Conservation (phyloP, 1,140 invertebrate genomes). For the Gerris buenoi region DNA sequence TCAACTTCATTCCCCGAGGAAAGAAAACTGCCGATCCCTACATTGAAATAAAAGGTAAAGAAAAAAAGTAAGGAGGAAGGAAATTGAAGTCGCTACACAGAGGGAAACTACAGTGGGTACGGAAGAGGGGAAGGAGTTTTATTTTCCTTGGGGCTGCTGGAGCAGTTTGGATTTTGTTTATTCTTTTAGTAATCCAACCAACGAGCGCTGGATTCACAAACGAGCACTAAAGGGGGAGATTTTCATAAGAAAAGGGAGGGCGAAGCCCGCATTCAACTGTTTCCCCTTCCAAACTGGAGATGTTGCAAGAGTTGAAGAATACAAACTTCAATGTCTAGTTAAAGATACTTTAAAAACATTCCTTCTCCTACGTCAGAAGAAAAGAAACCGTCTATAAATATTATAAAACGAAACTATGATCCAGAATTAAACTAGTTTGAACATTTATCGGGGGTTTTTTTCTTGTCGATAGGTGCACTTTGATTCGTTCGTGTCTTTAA, state of each 20-base stretch:
- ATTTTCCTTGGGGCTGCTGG: no score
- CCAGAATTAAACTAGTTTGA: no score
- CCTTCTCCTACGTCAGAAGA: background rate
- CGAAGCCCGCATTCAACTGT: background rate
- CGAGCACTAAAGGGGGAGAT: background rate
- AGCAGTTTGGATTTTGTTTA: background rate
- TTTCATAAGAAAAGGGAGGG: background rate
- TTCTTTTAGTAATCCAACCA: background rate
- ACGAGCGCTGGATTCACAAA: background rate
- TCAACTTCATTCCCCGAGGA: no score
- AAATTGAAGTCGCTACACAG: no score
- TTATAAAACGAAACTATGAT: background rate
- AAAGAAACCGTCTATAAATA: background rate
- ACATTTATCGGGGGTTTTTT: no score
- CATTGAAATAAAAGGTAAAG: background rate
- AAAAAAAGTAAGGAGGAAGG: no score
- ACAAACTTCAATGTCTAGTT: background rate
- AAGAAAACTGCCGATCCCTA: no score
- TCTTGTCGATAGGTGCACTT: no score
- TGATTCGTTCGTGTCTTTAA: no score
- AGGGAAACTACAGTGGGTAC: no score
- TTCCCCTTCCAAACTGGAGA: background rate
- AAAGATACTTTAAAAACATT: background rate
- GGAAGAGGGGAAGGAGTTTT: background rate
- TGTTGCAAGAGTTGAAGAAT: background rate